Percentiles rank a stretch among this genome's conserved stretches.
Evolutionary conservation across 2,888 invertebrate genomes (phyloP).

Genomic region (Macroteleia sp.): DNA sequence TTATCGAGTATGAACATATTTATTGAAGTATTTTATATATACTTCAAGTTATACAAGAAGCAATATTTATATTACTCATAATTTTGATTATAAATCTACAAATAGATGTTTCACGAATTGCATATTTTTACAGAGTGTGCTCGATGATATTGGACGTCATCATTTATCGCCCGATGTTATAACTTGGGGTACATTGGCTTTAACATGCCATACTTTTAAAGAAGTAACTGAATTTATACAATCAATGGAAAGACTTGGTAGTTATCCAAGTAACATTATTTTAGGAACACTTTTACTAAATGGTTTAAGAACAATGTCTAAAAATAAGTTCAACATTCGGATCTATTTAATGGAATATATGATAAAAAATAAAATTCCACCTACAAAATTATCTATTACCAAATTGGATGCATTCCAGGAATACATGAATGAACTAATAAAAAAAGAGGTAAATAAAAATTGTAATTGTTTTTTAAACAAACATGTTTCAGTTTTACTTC

Average conservation of each 20-base stretch:
- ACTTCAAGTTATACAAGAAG: too few relatives aligned
- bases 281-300: constrained; percentile 88
- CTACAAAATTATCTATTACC: constrained; percentile 86
- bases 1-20: too few relatives aligned
- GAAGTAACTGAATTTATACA: constrained; percentile 88
- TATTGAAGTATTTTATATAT: too few relatives aligned
- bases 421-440: constrained; percentile 61
- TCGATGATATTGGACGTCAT: constrained; percentile 83
- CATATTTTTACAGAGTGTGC: constrained; percentile 84
- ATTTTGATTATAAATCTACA: too few relatives aligned
- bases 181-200: constrained; percentile 94
- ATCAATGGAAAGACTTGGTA: constrained; percentile 88
- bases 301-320: constrained; percentile 86
- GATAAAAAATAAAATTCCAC: constrained; percentile 86
- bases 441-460: constrained; percentile 67
- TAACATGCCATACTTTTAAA: constrained; percentile 88
- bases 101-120: too few relatives aligned
- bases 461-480: too few relatives aligned
- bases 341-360: constrained; percentile 88
- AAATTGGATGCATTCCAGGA: constrained; percentile 86
- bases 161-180: constrained; percentile 88
- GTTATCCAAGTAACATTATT: constrained; percentile 89
- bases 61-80: too few relatives aligned
- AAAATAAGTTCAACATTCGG: constrained; percentile 88
- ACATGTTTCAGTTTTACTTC: too few relatives aligned